Evolutionary conservation across 37 sponge, comb jelly and placozoan genomes (phyloP), one percentile per base, ranked within the genome.

Genomic region (Cliona cf. orientalis): DNA sequence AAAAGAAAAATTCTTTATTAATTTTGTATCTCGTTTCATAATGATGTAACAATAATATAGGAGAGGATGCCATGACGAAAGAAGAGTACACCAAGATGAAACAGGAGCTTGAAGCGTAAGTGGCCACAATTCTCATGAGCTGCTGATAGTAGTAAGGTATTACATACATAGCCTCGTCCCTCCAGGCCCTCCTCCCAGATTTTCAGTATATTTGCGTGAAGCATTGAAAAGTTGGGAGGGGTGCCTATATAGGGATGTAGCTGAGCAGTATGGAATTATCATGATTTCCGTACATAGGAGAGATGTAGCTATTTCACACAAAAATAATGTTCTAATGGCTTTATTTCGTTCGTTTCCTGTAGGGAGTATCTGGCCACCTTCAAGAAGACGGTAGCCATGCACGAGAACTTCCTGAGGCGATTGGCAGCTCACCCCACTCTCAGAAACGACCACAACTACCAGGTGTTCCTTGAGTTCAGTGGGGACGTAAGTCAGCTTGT

Each of bases 371-470:
- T 98, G 79, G 99, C 99, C 22, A 81, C 86, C n/a, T 98, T 98
- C 80, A 98, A 98, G 83, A 96, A 96, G 88, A 98, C 99, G 22
- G 99, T 98, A 5, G 96, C 99, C 35, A 96, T 98, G 92, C 99
- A 98, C 58, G 99, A 98, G 76, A 87, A 93, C 57, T 98, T 96
- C 58, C 88, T 98, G 62, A 89, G 87, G 71, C 59, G 99, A 0
- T 70, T 98, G 11, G 94, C 99, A 40, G 67, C 90, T 43, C 99
- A 98, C 63, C 75, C 92, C 19, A 70, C 61, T 0, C 82, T 98
- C 34, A 58, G 94, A 22, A 67, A 75, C n/a, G 99, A 98, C 62
- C 81, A 84, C 68, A 93, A 89, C 70, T 98, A 93, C 71, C 81
- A 69, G 42, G 92, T 91, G 35, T 98, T 98, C 86, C 76, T 98